These are phyloP conservation scores for Ecdyonurus torrentis DNA, from an alignment of 2,888 invertebrate genomes.

Conservation along the genomic window DNA sequence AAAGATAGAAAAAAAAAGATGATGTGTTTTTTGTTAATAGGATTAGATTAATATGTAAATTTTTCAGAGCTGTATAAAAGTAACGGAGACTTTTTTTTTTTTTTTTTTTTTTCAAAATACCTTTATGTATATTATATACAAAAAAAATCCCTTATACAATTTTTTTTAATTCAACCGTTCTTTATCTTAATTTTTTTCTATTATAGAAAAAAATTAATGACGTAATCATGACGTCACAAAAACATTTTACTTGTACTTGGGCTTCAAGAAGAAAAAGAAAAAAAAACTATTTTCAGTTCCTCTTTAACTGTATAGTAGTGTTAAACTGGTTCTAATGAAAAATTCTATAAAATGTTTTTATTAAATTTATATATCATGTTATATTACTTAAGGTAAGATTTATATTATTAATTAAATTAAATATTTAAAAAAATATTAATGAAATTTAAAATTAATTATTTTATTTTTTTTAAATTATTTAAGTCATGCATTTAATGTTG, in stretches of 20 bases:
- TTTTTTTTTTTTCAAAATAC: background rate
- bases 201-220: background rate
- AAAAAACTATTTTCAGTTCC: too few relatives aligned
- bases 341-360: too few relatives aligned
- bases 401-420: too few relatives aligned
- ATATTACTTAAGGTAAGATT: too few relatives aligned
- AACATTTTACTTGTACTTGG: background rate
- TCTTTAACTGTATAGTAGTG: too few relatives aligned
- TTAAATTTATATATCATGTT: too few relatives aligned
- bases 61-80: background rate
- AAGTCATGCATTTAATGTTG: too few relatives aligned
- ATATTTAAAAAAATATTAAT: too few relatives aligned
- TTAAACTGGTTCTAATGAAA: too few relatives aligned
- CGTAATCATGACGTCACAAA: background rate
- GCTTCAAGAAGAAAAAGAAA: too few relatives aligned
- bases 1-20: background rate
- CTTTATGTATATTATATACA: background rate
- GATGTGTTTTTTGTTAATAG: constrained; percentile 3
- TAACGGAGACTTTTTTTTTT: background rate
- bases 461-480: too few relatives aligned
- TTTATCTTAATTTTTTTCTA: background rate
- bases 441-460: too few relatives aligned
- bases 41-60: constrained; percentile 3
- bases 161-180: background rate
- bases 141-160: background rate